A percentile compares a stretch with the other conserved stretches of the same genome.
These are phyloP conservation scores for Ryuthela nishihirai DNA, from an alignment of 2,888 invertebrate genomes.

Conservation along the genomic window DNA sequence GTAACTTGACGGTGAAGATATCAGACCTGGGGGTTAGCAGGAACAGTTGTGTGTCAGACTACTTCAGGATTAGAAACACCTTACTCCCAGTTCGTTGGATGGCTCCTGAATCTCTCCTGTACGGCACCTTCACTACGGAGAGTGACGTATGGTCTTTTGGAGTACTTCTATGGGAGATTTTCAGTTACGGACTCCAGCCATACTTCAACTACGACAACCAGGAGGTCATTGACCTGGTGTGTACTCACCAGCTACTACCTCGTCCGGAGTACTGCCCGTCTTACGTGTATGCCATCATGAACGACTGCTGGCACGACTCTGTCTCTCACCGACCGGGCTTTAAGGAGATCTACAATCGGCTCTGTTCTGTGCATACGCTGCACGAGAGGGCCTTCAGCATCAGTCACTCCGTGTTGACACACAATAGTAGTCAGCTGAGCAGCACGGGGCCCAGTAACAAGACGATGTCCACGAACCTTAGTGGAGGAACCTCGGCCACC, in stretches of 20 bases:
- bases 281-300: constrained; percentile 89
- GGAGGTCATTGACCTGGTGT: constrained; percentile 95
- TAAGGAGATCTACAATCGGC: constrained; percentile 78
- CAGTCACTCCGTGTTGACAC: constrained; percentile 34
- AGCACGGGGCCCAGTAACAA: constrained; percentile 57
- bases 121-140: constrained; percentile 95
- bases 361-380: constrained; percentile 62
- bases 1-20: constrained; percentile 91
- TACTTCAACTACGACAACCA: constrained; percentile 92
- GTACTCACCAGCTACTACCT: constrained; percentile 84
- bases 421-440: constrained; percentile 48
- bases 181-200: constrained; percentile 94
- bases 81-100: constrained; percentile 95
- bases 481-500: constrained; percentile 27
- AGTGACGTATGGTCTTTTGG: constrained; percentile 99
- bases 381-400: constrained; percentile 33
- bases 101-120: constrained; percentile 96
- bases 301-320: constrained; percentile 96
- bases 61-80: constrained; percentile 90
- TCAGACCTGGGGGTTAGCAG: constrained; percentile 93
- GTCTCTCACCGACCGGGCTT: constrained; percentile 89
- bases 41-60: constrained; percentile 87
- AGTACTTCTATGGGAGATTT: constrained; percentile 99
- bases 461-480: constrained; percentile 54
- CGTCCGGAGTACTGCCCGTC: constrained; percentile 91